Percentiles rank a stretch among this genome's conserved stretches.
phyloP scores from a whole-genome alignment of 2,113 vertebrate species.

The Cygnus atratus region DNA sequence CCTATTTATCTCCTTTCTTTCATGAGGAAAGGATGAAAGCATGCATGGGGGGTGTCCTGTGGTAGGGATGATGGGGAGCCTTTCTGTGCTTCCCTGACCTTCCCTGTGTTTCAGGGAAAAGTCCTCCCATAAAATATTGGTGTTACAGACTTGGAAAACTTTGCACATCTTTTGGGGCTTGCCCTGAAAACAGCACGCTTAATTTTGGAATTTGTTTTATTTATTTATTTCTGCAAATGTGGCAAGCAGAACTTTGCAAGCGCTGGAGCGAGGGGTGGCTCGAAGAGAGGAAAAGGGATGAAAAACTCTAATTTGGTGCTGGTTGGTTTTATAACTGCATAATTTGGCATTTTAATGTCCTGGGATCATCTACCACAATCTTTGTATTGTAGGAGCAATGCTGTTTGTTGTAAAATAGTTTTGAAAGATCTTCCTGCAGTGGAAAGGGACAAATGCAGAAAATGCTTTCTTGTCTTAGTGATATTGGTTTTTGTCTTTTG shows the following conservation, averaged over 20 bases:
- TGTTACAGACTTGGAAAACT: conserved; percentile 6
- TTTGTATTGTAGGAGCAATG: background rate
- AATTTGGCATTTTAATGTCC: background rate
- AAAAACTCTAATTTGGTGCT: background rate
- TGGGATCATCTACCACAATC: background rate
- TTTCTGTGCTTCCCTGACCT: background rate
- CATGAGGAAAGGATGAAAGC: background rate
- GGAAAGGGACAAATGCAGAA: background rate
- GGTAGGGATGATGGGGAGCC: background rate
- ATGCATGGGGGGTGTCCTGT: background rate
- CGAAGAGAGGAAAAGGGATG: background rate
- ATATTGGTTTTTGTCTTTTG: fast-evolving
- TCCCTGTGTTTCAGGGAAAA: background rate
- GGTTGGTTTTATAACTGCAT: background rate
- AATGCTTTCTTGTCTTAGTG: background rate
- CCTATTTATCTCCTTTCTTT: background rate
- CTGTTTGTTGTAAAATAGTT: background rate
- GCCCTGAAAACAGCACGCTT: background rate
- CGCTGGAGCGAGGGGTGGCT: background rate
- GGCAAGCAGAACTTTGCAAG: background rate
- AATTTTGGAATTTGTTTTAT: background rate
- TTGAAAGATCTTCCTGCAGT: background rate
- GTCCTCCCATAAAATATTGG: background rate
- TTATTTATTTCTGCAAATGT: background rate
- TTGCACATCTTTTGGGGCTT: background rate